phyloP scores from a whole-genome alignment of 2,797 vertebrate genomes.

The Philypnodon macrostomus region DNA sequence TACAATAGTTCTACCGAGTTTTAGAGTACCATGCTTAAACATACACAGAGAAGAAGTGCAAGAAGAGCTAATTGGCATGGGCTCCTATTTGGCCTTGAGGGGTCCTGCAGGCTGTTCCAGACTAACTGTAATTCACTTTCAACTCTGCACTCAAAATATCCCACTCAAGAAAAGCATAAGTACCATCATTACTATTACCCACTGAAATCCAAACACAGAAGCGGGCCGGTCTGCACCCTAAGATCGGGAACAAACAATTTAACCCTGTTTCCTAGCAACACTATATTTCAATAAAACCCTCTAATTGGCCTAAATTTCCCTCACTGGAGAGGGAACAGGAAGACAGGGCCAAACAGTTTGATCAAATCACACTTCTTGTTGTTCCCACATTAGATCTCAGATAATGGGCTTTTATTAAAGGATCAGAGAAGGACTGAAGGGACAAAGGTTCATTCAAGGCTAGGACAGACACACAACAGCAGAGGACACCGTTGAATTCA shows the following conservation, averaged over 20 bases:
- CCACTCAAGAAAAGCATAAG: background rate
- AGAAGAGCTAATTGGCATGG: conserved; percentile 25
- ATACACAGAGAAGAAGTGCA: too few relatives aligned
- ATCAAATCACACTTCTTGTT: conserved; percentile 2
- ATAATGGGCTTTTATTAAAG: conserved; percentile 1
- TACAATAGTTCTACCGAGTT: too few relatives aligned
- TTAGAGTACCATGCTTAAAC: too few relatives aligned
- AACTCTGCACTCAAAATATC: background rate
- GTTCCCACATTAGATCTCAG: conserved; percentile 4
- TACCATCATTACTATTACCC: background rate
- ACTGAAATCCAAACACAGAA: background rate
- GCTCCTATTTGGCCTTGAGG: conserved; percentile 24
- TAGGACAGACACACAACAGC: background rate
- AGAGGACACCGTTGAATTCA: too few relatives aligned
- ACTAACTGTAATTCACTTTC: conserved; percentile 5
- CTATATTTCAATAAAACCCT: conserved; percentile 26
- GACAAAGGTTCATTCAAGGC: background rate
- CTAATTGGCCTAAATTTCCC: conserved; percentile 28
- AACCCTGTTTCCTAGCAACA: conserved; percentile 56
- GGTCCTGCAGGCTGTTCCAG: conserved; percentile 25
- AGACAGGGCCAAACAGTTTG: conserved; percentile 10
- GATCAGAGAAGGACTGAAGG: background rate
- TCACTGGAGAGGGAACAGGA: conserved; percentile 6
- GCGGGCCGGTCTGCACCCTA: background rate
- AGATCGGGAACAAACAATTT: conserved; percentile 16